phyloP scores from a whole-genome alignment of 2,797 vertebrate genomes.

The Argentina silus region DNA sequence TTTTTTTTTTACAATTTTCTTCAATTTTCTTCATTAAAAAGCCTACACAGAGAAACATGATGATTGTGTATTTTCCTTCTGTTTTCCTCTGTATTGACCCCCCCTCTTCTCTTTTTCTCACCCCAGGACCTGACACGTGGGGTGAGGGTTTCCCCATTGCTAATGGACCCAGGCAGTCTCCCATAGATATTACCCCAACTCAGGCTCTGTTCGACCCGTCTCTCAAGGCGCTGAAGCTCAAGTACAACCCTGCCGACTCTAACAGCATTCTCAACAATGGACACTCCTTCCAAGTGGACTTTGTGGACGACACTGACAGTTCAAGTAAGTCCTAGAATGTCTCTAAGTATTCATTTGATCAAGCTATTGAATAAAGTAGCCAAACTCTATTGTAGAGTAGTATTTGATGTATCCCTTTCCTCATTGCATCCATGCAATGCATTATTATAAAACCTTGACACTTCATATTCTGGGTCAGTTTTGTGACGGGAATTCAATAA shows the following conservation, averaged over 20 bases:
- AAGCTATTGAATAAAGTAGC: too few species aligned
- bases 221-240: slow-evolving; percentile 82
- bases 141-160: slow-evolving; percentile 82
- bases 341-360: background rate
- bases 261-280: slow-evolving; percentile 91
- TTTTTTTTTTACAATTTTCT: too few species aligned
- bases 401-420: too few species aligned
- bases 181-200: slow-evolving; percentile 87
- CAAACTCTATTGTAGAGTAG: too few species aligned
- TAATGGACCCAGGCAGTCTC: slow-evolving; percentile 90
- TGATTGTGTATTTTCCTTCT: background rate
- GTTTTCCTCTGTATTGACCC: background rate
- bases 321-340: slow-evolving; percentile 82
- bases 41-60: too few species aligned
- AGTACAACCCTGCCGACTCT: slow-evolving; percentile 83
- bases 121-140: slow-evolving; percentile 88
- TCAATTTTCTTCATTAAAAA: too few species aligned
- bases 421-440: too few species aligned
- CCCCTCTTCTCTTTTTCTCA: slow-evolving; percentile 3
- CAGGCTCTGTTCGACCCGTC: slow-evolving; percentile 82
- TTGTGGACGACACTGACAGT: slow-evolving; percentile 84
- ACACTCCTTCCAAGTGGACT: slow-evolving; percentile 91
- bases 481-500: too few species aligned
- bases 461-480: too few species aligned
- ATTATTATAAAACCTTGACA: too few species aligned